Evolutionary conservation across 2,797 vertebrate species (phyloP).

Genomic region (Carcharodon carcharias): DNA sequence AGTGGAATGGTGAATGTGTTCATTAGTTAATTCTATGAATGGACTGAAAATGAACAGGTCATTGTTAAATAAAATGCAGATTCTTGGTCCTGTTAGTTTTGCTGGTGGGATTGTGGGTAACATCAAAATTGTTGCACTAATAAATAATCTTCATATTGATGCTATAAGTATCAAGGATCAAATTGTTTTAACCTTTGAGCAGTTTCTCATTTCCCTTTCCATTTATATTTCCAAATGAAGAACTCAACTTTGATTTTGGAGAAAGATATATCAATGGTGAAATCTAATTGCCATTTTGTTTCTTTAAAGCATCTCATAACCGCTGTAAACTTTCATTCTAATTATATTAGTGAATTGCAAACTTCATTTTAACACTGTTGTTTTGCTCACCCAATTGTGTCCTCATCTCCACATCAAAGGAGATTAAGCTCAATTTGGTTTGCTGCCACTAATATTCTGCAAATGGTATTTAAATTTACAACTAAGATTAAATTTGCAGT

Average conservation of each 20-base stretch:
- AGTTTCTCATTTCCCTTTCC: background rate
- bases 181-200: too few species aligned
- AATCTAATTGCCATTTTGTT: background rate
- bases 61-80: background rate
- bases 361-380: background rate
- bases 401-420: background rate
- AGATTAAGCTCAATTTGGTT: background rate
- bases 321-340: background rate
- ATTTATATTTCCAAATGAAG: background rate
- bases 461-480: background rate
- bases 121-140: background rate
- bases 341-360: background rate
- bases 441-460: background rate
- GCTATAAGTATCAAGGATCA: too few species aligned
- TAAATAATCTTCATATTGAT: background rate
- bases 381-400: background rate
- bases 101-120: background rate
- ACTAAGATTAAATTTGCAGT: too few species aligned
- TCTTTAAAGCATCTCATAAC: background rate
- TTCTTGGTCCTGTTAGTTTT: background rate
- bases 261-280: background rate
- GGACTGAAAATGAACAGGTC: too few species aligned
- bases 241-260: background rate
- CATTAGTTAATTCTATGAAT: background rate
- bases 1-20: background rate